phyloP scores from a whole-genome alignment of 2,888 invertebrate genomes.

The Cerceris ruficornis region DNA sequence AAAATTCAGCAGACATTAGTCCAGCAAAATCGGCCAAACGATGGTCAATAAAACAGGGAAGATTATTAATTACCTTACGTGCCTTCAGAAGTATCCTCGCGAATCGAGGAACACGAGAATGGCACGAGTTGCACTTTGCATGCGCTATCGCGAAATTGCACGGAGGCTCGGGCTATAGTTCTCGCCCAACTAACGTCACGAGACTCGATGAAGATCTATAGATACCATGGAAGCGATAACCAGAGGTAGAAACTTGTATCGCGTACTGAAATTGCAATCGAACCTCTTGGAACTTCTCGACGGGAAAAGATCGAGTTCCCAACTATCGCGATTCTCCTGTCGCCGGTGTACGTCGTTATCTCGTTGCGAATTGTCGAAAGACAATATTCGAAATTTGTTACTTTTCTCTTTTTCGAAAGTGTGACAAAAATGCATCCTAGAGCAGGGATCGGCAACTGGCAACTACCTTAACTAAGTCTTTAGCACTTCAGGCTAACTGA shows the following conservation, averaged over 20 bases:
- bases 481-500: too few relatives aligned
- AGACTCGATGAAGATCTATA: slow-evolving; percentile 51
- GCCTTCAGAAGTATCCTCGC: too few relatives aligned
- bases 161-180: slow-evolving; percentile 8
- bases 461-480: too few relatives aligned
- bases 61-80: neutral
- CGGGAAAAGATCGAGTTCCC: slow-evolving; percentile 56
- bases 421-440: too few relatives aligned
- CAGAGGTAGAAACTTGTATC: slow-evolving; percentile 44
- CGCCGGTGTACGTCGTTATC: neutral
- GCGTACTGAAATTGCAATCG: slow-evolving; percentile 47
- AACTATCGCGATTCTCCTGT: slow-evolving; percentile 31
- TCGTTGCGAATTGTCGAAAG: too few relatives aligned
- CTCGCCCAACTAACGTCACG: slow-evolving; percentile 34
- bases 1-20: too few relatives aligned
- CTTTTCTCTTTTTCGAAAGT: too few relatives aligned
- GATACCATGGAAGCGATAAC: slow-evolving; percentile 10
- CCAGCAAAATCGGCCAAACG: neutral
- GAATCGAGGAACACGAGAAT: neutral
- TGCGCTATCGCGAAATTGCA: slow-evolving; percentile 37
- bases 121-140: neutral
- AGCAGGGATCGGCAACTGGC: too few relatives aligned
- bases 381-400: too few relatives aligned
- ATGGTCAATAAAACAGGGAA: neutral
- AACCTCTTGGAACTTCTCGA: slow-evolving; percentile 41